phyloP scores from a whole-genome alignment of 2,888 invertebrate species.

The Limnephilus auricula region DNA sequence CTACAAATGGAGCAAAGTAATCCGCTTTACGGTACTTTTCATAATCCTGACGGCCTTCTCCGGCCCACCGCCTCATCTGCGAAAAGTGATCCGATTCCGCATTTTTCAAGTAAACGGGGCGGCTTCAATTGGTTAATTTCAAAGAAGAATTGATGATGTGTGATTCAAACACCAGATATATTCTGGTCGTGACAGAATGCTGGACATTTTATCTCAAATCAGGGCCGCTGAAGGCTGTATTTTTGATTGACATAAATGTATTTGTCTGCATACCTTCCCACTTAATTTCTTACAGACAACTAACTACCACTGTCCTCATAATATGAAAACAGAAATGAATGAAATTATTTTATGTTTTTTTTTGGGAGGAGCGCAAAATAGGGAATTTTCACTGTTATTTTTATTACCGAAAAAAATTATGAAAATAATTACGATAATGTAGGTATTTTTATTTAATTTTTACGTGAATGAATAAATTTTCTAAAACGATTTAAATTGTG shows the following conservation, averaged over 20 bases:
- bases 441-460: too few relatives aligned
- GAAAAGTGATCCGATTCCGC: constrained; percentile 37
- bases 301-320: background rate
- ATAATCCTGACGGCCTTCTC: constrained; percentile 30
- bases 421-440: too few relatives aligned
- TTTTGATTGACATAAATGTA: background rate
- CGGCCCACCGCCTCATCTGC: constrained; percentile 31
- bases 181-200: background rate
- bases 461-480: too few relatives aligned
- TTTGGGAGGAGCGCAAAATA: too few relatives aligned
- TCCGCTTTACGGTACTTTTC: background rate
- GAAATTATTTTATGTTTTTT: too few relatives aligned
- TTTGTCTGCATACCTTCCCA: background rate
- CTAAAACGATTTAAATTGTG: too few relatives aligned
- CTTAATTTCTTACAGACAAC: background rate
- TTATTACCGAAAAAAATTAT: too few relatives aligned
- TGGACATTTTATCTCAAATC: background rate
- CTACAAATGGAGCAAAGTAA: background rate
- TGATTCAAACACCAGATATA: constrained; percentile 23
- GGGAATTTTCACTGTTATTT: too few relatives aligned
- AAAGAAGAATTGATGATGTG: constrained; percentile 10
- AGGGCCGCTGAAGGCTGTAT: background rate
- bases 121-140: constrained; percentile 46
- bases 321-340: background rate
- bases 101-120: constrained; percentile 47